Evolutionary conservation across 2,113 vertebrate genomes (phyloP).

Genomic region (Mus musculus): GRCm39 chr12:29424501-29425000

Average conservation of each 20-base stretch:
- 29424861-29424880: background rate
- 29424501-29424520: background rate
- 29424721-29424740: fast-evolving
- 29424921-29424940: background rate
- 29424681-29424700: background rate
- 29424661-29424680: background rate
- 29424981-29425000: background rate
- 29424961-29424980: fast-evolving
- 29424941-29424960: background rate
- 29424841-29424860: fast-evolving
- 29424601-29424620: fast-evolving
- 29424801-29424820: no score
- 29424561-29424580: background rate
- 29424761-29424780: fast-evolving
- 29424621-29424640: fast-evolving
- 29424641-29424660: background rate
- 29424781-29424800: fast-evolving
- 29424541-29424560: background rate
- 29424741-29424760: background rate
- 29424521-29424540: fast-evolving
- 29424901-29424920: fast-evolving
- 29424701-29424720: background rate
- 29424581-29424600: no score
- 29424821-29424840: background rate
- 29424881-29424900: background rate